Base-by-base conservation (phyloP, 2,888 invertebrate species). In the Folsomia manolachei region DNA sequence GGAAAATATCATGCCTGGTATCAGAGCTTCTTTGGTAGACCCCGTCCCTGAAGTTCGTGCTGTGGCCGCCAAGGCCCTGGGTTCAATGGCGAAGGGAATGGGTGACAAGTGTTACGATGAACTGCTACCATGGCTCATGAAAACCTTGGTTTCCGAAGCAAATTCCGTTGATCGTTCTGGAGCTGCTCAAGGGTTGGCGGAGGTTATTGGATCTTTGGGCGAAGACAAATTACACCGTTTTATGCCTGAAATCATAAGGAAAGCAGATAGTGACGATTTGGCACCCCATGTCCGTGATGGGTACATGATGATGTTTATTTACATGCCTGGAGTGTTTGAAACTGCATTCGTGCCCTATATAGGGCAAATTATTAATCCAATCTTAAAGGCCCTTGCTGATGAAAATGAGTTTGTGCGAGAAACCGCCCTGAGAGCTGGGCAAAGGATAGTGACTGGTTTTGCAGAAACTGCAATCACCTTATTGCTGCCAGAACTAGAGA, bases 241-340 rank as follows among this genome's bases (percentile, higher is more conserved):
- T 69, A 99, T 99, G 97, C 97, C 97, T 0, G 94, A 97, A 83
- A 95, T 97, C 77, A 96, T 97, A 79, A 89, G 92, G 68, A 97
- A 96, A 0, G 95, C 97, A 0, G 95, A 95, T 83, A 88, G 96
- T 74, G 90, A 91, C 0, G 95, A 96, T 84, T 94, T 95, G 81
- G 94, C 95, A 4, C 94, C 99, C 0, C 95, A 97, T 85, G 97
- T 99, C 1, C 94, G 98, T 82, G 99, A 99, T 86, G 99, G 99
- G 61, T 99, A 99, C 86, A 97, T 99, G 76, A 97, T 99, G 95
- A 95, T 99, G 95, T 99, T 97, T 85, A 98, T 99, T 82, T 99
- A 98, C 86, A 93, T 99, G 91, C 99, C 99, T 1, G 91, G 92
- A 74, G 96, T 97, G 14, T 98, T 99, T 86, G 95, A 94, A 4